Conservation (phyloP, 2,797 vertebrate species). For the Simalia tracyae region DNA sequence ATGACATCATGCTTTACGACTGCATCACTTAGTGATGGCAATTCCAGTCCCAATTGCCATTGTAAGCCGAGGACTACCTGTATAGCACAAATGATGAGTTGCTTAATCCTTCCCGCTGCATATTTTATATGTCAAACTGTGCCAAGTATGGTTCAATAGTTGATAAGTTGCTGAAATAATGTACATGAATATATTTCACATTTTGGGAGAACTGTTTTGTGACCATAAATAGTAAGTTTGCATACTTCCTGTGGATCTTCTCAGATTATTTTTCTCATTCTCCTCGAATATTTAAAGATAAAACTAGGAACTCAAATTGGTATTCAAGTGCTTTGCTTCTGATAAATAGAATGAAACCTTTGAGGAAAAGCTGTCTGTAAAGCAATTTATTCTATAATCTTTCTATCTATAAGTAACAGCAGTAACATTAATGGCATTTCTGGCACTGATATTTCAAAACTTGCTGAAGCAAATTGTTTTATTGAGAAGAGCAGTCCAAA, state of each 20-base stretch:
- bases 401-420: neutral
- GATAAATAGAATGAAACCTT: accelerated
- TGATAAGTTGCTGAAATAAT: neutral
- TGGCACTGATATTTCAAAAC: neutral
- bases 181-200: neutral
- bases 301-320: accelerated
- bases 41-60: neutral
- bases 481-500: neutral
- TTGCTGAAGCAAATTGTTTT: neutral
- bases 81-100: neutral
- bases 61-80: neutral
- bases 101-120: neutral
- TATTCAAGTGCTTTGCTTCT: neutral
- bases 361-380: neutral
- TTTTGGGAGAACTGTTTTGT: neutral
- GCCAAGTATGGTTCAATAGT: neutral
- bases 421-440: neutral
- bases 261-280: accelerated
- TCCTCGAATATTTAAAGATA: neutral
- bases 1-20: neutral
- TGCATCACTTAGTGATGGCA: neutral
- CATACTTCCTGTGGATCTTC: neutral
- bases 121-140: neutral
- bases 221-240: neutral
- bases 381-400: neutral